Conservation (phyloP, 2,797 vertebrate genomes). For the Poecilia wingei region DNA sequence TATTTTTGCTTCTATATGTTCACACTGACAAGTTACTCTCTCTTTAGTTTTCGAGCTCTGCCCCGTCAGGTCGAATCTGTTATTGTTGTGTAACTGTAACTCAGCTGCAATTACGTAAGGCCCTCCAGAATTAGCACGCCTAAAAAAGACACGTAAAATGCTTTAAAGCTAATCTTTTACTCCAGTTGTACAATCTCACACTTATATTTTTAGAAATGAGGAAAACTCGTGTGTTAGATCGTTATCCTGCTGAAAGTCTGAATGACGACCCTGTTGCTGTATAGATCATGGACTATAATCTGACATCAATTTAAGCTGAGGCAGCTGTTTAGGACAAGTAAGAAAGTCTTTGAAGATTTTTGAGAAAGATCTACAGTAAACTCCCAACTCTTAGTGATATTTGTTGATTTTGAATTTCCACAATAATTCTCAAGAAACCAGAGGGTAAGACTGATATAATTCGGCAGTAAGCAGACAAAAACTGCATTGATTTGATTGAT, state of each 20-base stretch:
- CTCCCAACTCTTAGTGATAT: too few relatives aligned
- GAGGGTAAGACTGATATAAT: too few relatives aligned
- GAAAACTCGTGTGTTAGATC: not conserved
- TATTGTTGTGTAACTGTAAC: conserved; percentile 6
- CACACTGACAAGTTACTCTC: not conserved
- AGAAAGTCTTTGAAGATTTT: too few relatives aligned
- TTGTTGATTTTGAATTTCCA: too few relatives aligned
- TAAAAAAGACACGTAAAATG: not conserved
- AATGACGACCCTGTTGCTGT: not conserved
- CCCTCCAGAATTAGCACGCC: not conserved
- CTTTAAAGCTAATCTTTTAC: too few relatives aligned
- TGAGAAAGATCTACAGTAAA: too few relatives aligned
- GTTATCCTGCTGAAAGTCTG: not conserved
- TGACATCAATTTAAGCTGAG: too few relatives aligned
- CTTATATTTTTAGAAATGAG: not conserved
- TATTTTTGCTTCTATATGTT: not conserved
- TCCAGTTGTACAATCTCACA: not conserved
- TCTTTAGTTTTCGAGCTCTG: not conserved
- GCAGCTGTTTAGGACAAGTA: too few relatives aligned
- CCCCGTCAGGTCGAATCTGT: not conserved
- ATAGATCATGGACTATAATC: too few relatives aligned
- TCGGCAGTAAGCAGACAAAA: too few relatives aligned
- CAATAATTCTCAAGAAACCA: too few relatives aligned
- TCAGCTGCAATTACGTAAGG: not conserved
- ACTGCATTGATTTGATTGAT: too few relatives aligned